Evolutionary conservation across 2,888 invertebrate genomes (phyloP).

Genomic region (Aricia artaxerxes): DNA sequence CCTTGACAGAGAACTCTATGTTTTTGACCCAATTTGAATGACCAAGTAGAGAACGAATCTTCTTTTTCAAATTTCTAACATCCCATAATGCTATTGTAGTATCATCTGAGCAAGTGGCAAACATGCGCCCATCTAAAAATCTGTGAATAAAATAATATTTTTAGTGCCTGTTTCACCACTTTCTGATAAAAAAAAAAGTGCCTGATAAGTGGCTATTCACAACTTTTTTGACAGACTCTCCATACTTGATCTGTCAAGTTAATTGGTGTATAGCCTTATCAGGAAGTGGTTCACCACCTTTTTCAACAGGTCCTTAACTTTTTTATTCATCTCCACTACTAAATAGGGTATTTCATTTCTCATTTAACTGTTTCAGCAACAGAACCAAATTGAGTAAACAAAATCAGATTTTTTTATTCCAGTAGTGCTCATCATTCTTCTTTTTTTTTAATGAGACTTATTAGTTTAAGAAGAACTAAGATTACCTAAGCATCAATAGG

Average conservation of each 20-base stretch:
- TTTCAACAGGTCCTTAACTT: too few species aligned
- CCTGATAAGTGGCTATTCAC: too few species aligned
- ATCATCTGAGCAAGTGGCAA: conserved; percentile 97
- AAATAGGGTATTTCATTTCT: neutral
- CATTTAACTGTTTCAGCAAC: neutral
- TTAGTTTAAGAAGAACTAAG: too few species aligned
- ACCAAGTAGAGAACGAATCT: conserved; percentile 88
- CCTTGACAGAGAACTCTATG: conserved; percentile 93
- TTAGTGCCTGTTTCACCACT: neutral
- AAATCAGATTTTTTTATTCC: too few species aligned
- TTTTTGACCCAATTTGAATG: conserved; percentile 98
- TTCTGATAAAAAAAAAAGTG: too few species aligned
- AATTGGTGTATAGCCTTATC: too few species aligned
- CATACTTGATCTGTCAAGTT: too few species aligned
- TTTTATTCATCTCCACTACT: neutral
- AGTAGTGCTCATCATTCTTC: too few species aligned
- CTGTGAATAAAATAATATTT: conserved; percentile 63
- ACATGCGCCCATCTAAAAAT: conserved; percentile 91
- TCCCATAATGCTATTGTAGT: conserved; percentile 96
- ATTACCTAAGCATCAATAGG: neutral
- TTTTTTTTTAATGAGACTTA: too few species aligned
- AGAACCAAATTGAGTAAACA: too few species aligned
- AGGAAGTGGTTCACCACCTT: too few species aligned
- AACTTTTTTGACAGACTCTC: too few species aligned
- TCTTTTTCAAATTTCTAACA: conserved; percentile 89